phyloP scores from a whole-genome alignment of 1,140 invertebrate genomes.

The Drosophila kurseongensis region DNA sequence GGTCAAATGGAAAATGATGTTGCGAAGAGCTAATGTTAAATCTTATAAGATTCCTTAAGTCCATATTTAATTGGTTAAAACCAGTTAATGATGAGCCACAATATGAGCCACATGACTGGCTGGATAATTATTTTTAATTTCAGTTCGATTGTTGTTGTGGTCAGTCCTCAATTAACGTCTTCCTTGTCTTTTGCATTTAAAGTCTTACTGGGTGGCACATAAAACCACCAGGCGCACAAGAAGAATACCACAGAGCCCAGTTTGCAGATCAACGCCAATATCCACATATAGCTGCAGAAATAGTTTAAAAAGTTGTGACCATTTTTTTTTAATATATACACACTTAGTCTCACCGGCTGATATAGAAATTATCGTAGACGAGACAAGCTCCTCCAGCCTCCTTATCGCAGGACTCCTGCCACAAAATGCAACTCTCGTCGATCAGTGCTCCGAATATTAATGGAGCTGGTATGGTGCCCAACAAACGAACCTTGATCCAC shows the following conservation, averaged over 20 bases:
- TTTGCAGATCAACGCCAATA: constrained; percentile 88
- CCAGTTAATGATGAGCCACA: constrained; percentile 23
- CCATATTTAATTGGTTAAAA: constrained; percentile 11
- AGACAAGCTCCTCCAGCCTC: constrained; percentile 87
- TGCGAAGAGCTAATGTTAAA: background rate
- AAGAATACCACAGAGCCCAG: constrained; percentile 88
- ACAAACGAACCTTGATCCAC: constrained; percentile 92
- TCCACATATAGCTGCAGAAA: constrained; percentile 87
- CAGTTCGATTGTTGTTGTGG: constrained; percentile 16
- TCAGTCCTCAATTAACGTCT: constrained; percentile 17
- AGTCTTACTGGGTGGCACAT: constrained; percentile 85
- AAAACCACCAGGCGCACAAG: constrained; percentile 89
- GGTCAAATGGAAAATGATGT: constrained; percentile 17
- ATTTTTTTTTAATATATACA: background rate
- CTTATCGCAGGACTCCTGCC: constrained; percentile 88
- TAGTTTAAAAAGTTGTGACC: background rate
- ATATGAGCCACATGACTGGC: constrained; percentile 28
- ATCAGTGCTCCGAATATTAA: constrained; percentile 94
- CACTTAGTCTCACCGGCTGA: constrained; percentile 87
- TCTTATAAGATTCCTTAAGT: constrained; percentile 7
- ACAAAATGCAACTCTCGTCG: constrained; percentile 92
- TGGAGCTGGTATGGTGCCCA: constrained; percentile 94
- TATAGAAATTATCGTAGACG: constrained; percentile 89
- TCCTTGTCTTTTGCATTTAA: constrained; percentile 24
- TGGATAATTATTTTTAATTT: constrained; percentile 1